phyloP scores from a whole-genome alignment of 2,797 vertebrate species.

The Labroides dimidiatus region DNA sequence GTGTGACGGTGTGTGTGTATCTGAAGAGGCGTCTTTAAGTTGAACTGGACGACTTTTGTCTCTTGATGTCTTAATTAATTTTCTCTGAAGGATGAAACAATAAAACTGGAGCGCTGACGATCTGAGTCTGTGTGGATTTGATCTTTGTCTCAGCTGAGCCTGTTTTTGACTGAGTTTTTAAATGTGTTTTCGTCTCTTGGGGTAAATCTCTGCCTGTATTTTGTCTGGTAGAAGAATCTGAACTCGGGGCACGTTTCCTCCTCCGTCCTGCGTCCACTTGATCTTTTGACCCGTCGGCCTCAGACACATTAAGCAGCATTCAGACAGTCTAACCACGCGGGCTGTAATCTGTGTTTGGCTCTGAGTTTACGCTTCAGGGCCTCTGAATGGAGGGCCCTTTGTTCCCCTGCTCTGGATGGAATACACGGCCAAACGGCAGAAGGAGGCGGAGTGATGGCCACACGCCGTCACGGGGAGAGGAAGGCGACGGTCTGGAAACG shows the following conservation, averaged over 20 bases:
- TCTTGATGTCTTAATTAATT: conserved; percentile 73
- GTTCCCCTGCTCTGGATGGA: conserved; percentile 69
- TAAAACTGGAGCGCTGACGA: conserved; percentile 67
- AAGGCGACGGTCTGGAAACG: conserved; percentile 63
- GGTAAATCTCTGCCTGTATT: too few species aligned
- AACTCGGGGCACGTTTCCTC: not conserved
- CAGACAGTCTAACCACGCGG: conserved; percentile 68
- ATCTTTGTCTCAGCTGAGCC: too few species aligned
- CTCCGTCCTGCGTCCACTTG: conserved; percentile 42
- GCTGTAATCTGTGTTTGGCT: conserved; percentile 66
- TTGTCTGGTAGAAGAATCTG: not conserved
- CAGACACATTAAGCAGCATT: conserved; percentile 62
- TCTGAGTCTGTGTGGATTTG: conserved; percentile 8
- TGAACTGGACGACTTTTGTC: conserved; percentile 38
- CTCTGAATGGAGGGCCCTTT: conserved; percentile 65
- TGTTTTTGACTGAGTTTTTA: too few species aligned
- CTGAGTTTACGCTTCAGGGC: conserved; percentile 59
- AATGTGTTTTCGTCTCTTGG: too few species aligned
- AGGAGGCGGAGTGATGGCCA: conserved; percentile 32
- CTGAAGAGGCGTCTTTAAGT: too few species aligned
- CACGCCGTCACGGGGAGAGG: conserved; percentile 42
- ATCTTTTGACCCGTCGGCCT: conserved; percentile 55
- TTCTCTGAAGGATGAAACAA: conserved; percentile 43
- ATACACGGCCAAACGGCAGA: conserved; percentile 64
- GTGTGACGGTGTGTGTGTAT: too few species aligned